A percentile compares a stretch with the other conserved stretches of the same genome.
These are phyloP conservation scores for Serripes groenlandicus DNA, from an alignment of 2,888 invertebrate species.

Conservation along the genomic window DNA sequence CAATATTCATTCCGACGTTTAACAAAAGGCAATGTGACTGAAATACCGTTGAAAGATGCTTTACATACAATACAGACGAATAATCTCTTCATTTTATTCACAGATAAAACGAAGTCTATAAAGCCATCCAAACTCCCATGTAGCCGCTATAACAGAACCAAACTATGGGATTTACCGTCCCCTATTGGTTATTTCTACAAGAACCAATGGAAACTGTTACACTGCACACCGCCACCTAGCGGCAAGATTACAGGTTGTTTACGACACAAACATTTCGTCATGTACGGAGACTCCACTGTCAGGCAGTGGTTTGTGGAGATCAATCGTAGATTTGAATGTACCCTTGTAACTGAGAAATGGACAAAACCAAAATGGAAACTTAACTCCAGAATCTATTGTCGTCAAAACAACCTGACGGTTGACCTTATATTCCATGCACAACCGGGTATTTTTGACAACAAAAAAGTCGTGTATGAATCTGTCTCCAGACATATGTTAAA, in stretches of 20 bases:
- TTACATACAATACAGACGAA: too few species aligned
- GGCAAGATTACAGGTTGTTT: not conserved
- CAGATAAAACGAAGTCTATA: too few species aligned
- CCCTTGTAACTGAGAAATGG: not conserved
- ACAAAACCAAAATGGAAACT: not conserved
- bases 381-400: not conserved
- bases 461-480: not conserved
- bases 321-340: not conserved
- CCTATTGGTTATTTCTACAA: slow-evolving; percentile 10
- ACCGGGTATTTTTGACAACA: not conserved
- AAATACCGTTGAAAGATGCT: too few species aligned
- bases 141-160: not conserved
- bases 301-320: slow-evolving; percentile 12
- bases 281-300: slow-evolving; percentile 21
- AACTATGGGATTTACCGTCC: not conserved
- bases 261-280: not conserved
- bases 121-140: not conserved
- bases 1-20: too few species aligned
- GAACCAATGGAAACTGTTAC: not conserved
- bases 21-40: too few species aligned
- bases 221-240: not conserved
- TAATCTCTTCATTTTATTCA: too few species aligned
- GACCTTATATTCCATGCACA: not conserved
- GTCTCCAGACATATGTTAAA: not conserved
- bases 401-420: not conserved